Percentiles rank a stretch among this genome's conserved stretches.
phyloP scores from a whole-genome alignment of 2,113 vertebrate genomes.

The Nymphicus hollandicus region DNA sequence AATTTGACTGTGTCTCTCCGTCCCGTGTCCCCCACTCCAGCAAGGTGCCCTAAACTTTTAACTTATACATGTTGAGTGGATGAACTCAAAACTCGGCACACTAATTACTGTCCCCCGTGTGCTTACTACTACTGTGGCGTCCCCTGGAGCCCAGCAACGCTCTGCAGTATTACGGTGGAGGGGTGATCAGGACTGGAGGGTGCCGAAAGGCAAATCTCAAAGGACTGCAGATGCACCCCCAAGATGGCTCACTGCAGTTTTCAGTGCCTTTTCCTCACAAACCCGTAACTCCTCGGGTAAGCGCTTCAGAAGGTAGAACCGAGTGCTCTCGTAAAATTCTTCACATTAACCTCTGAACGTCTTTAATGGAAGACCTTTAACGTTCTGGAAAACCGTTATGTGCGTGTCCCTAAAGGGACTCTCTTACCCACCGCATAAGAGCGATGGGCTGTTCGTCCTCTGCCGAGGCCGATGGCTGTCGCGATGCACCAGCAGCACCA shows the following conservation, averaged over 20 bases:
- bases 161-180: rapidly evolving
- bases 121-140: rapidly evolving
- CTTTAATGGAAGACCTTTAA: rapidly evolving
- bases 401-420: rapidly evolving
- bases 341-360: rapidly evolving
- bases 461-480: rapidly evolving
- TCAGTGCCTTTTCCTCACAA: rapidly evolving
- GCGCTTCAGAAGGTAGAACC: rapidly evolving
- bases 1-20: background rate
- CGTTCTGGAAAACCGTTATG: rapidly evolving
- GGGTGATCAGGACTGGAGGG: rapidly evolving
- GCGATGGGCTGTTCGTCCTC: rapidly evolving
- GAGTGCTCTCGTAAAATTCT: rapidly evolving
- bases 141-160: rapidly evolving
- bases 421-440: rapidly evolving
- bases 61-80: rapidly evolving
- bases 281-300: rapidly evolving
- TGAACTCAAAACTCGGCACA: background rate
- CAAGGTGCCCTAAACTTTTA: background rate
- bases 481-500: rapidly evolving
- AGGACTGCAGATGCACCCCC: rapidly evolving
- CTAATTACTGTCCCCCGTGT: rapidly evolving
- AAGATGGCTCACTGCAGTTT: rapidly evolving
- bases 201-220: rapidly evolving
- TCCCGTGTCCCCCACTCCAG: too few relatives aligned